A percentile compares a stretch with the other conserved stretches of the same genome.
Evolutionary conservation across 2,888 invertebrate species (phyloP).

Genomic region (Chaitophorus viminalis): DNA sequence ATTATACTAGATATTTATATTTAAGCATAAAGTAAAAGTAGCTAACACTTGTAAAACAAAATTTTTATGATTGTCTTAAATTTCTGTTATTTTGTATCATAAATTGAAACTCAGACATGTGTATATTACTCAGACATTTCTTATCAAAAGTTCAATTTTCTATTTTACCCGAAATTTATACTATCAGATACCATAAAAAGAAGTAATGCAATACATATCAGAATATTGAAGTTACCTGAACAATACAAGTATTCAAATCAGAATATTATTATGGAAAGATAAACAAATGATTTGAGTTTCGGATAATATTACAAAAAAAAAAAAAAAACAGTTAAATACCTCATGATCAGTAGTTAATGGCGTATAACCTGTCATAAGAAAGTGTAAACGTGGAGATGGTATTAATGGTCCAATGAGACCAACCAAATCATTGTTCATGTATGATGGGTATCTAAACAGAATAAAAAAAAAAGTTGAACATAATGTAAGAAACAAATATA

Average conservation of each 20-base stretch:
- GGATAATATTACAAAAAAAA: no score
- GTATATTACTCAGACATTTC: not conserved
- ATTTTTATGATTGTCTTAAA: no score
- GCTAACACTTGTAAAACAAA: not conserved
- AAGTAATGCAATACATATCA: no score
- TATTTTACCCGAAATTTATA: not conserved
- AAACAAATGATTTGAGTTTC: no score
- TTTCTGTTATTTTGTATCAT: no score
- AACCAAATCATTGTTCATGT: slow-evolving; percentile 98
- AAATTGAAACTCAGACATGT: no score
- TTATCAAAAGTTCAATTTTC: not conserved
- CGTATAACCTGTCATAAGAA: slow-evolving; percentile 98
- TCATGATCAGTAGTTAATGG: slow-evolving; percentile 91
- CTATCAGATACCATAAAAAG: no score
- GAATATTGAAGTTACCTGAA: no score
- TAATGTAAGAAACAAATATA: not conserved
- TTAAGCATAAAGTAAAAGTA: not conserved
- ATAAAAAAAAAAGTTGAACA: not conserved
- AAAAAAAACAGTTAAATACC: slow-evolving; percentile 68
- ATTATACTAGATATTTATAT: not conserved
- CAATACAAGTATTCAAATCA: no score
- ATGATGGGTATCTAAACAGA: slow-evolving; percentile 84
- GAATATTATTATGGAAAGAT: no score
- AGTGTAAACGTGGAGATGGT: slow-evolving; percentile 97
- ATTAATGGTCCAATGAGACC: slow-evolving; percentile 94